Evolutionary conservation across 2,888 invertebrate genomes (phyloP).

Genomic region (Leptothorax acervorum): DNA sequence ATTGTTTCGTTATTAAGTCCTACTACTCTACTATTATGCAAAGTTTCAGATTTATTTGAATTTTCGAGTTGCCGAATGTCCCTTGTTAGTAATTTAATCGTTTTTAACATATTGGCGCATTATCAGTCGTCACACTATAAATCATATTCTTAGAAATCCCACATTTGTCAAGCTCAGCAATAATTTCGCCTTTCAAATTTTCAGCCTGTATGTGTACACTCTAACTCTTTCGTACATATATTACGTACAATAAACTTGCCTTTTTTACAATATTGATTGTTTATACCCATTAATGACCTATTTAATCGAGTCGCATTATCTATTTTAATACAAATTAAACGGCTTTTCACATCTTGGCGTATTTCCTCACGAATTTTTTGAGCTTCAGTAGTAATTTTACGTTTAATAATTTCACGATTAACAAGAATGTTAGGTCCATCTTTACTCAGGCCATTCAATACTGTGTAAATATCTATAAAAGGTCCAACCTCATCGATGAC

Average conservation of each 20-base stretch:
- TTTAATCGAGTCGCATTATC: constrained; percentile 9
- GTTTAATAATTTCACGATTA: constrained; percentile 1
- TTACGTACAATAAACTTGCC: neutral
- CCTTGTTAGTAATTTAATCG: too few species aligned
- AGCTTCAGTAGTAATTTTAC: neutral
- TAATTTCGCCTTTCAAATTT: neutral
- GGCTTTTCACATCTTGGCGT: neutral
- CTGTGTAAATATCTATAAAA: too few species aligned
- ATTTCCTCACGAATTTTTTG: neutral
- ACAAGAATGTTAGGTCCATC: neutral
- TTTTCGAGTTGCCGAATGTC: too few species aligned
- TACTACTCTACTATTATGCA: too few species aligned
- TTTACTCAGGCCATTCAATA: constrained; percentile 1
- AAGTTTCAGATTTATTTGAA: too few species aligned
- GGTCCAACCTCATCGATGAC: too few species aligned
- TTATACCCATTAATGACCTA: constrained; percentile 8
- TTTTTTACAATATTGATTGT: neutral
- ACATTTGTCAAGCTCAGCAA: neutral
- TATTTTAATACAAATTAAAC: constrained; percentile 11
- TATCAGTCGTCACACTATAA: constrained; percentile 1
- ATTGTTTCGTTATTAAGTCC: too few species aligned
- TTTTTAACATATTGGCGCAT: constrained; percentile 1
- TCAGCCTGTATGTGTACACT: neutral
- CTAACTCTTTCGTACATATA: constrained; percentile 1
- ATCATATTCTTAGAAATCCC: constrained; percentile 3